Base-by-base conservation (phyloP, 2,888 invertebrate genomes). In the Punctoribates punctum region DNA sequence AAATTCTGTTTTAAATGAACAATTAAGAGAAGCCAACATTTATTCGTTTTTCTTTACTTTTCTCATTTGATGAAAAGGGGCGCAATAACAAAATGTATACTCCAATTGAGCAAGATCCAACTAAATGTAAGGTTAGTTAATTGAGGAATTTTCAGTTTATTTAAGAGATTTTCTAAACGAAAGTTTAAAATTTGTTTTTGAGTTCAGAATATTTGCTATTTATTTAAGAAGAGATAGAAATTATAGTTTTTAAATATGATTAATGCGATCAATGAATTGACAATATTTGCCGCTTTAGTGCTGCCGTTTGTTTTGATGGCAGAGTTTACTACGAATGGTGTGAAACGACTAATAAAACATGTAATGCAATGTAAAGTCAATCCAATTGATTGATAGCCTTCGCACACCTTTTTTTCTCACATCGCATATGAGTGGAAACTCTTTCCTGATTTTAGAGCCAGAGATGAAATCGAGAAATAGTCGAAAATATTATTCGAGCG, bases 331-430 rank as follows among this genome's bases (percentile, higher is more conserved):
- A 6, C 9, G 9, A 54, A 54, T 54, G n/a, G 54, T 13, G 20
- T 8, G 6, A 5, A 13, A 54, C 46, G 15, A 46, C 46, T 15
- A 46, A 46, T 11, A 46, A 11, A 15, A 46, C 15, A 46, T 8
- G 8, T 11, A 11, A 46, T 46, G 8, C 46, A 46, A 15, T 46
- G 15, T 46, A 46, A 8, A 46, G 46, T 46, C 8, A 46, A 46
- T 54, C 54, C 13, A 13, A 54, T 54, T 54, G 54, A 54, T 54
- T 54, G 54, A 54, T 54, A 13, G 20, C n/a, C 9, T 54, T 54
- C n/a, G 54, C 54, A 54, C 54, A 54, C 54, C 54, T 54, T 54
- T 54, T 54, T 54, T n/a, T 54, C 54, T 13, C 54, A 54, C n/a
- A 8, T 46, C 54, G 20, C n/a, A 54, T 54, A 11, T 15, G 54